Base-by-base conservation (phyloP, 2,113 vertebrate genomes). In the Mionectes macconnelli region DNA sequence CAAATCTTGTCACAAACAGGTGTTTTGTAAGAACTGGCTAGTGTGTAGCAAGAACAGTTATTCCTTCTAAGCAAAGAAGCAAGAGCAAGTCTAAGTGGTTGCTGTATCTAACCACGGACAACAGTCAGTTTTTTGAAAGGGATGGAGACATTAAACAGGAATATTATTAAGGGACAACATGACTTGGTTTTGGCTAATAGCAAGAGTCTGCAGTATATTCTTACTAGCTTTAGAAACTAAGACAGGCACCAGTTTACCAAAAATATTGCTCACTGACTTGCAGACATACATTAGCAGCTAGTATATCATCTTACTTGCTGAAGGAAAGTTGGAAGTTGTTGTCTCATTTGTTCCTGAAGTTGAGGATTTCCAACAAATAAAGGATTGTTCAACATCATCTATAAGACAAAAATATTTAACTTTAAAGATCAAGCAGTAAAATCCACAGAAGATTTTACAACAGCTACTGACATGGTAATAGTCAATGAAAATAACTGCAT, bases 331-430 rank as follows among this genome's bases (percentile, higher is more conserved):
- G 99, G 99, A 93, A 99, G 98, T 89, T 99, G 98, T 92, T 98
- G 98, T 98, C 98, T 98, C 98, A 99, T 99, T 97, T 99, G 98
- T 92, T 99, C 98, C 97, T 99, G 98, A 93, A 99, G 98, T 88
- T 98, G 98, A 96, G 99, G 98, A 96, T 99, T 99, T 96, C 98
- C 99, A 97, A 98, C 98, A 98, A 99, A 98, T 97, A 99, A 97
- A 92, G 99, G 99, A 92, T 99, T 99, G 98, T 99, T 99, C 97
- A 99, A 97, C 98, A 99, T 98, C 98, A 99, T 99, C 99, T 99
- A 97, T 66, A 94, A 84, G 91, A 92, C 89, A 97, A 96, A 95
- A 93, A 97, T 85, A 95, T 84, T 95, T 93, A 93, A 92, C 84
- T 97, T 98, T 94, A 97, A 97, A 80, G 70, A 83, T 76, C 78